Conservation (phyloP, 2,113 vertebrate genomes). For the Aythya baeri region DNA sequence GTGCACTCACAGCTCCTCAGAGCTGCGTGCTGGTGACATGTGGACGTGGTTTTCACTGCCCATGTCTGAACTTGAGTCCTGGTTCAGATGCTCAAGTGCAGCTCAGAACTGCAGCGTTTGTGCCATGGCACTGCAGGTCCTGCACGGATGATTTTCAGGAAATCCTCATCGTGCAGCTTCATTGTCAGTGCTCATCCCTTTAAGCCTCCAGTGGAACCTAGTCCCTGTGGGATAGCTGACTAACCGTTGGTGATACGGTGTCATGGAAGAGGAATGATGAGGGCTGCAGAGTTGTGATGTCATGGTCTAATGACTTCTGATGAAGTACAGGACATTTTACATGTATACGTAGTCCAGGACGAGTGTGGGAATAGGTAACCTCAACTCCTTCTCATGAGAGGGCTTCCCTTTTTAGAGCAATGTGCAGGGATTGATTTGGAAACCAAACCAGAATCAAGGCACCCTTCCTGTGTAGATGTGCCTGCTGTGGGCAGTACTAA, state of each 20-base stretch:
- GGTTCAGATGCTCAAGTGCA: rapidly evolving
- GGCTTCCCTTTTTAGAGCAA: neutral
- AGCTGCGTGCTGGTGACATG: neutral
- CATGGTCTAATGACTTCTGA: neutral
- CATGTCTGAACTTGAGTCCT: neutral
- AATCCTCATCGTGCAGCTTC: rapidly evolving
- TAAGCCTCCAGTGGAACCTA: neutral
- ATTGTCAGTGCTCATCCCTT: neutral
- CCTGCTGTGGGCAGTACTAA: neutral
- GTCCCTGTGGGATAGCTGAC: neutral
- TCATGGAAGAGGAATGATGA: neutral
- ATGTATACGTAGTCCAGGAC: neutral
- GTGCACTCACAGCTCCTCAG: rapidly evolving
- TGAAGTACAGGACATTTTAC: neutral
- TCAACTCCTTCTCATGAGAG: neutral
- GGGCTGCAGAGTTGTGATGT: neutral
- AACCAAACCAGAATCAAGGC: neutral
- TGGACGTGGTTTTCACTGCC: neutral
- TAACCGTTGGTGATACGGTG: rapidly evolving
- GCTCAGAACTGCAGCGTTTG: neutral
- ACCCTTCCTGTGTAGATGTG: neutral
- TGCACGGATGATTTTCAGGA: rapidly evolving
- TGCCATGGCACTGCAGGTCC: neutral
- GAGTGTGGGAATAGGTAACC: neutral
- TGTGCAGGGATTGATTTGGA: neutral